Conservation (phyloP, 2,113 vertebrate genomes). For the Scartelaos histophorus region DNA sequence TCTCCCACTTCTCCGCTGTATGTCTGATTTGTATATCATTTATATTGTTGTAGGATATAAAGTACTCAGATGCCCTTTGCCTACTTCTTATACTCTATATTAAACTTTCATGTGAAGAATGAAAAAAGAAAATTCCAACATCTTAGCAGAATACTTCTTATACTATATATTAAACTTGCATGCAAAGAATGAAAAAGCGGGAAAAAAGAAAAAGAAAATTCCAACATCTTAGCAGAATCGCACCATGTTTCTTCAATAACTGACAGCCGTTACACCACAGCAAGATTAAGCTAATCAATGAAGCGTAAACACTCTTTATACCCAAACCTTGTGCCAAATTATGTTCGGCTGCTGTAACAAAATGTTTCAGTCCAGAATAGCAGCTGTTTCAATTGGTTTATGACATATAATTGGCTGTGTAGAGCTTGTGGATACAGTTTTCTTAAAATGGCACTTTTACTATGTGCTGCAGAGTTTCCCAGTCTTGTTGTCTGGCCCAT, state of each 20-base stretch:
- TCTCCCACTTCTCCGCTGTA: conserved; percentile 26
- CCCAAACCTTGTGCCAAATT: background rate
- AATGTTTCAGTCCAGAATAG: background rate
- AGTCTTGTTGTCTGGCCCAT: background rate
- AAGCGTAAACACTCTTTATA: background rate
- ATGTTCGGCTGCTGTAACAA: background rate
- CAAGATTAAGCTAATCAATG: background rate
- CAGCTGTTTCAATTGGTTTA: background rate
- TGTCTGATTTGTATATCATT: conserved; percentile 45
- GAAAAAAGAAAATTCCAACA: too few relatives aligned
- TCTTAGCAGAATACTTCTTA: too few relatives aligned
- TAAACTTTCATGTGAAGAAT: too few relatives aligned
- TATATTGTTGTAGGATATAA: background rate
- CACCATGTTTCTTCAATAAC: background rate
- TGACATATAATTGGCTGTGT: conserved; percentile 11
- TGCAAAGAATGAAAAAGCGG: too few relatives aligned
- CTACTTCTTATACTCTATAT: background rate
- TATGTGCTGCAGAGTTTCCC: background rate
- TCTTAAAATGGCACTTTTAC: conserved; percentile 7
- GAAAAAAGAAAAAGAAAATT: too few relatives aligned
- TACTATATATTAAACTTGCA: too few relatives aligned
- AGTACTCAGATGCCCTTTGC: background rate
- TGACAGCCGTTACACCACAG: background rate
- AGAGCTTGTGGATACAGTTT: conserved; percentile 16
- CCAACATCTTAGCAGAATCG: too few relatives aligned